These are phyloP conservation scores for Ranitomeya variabilis DNA, from an alignment of 2,113 vertebrate species.

Conservation along the genomic window DNA sequence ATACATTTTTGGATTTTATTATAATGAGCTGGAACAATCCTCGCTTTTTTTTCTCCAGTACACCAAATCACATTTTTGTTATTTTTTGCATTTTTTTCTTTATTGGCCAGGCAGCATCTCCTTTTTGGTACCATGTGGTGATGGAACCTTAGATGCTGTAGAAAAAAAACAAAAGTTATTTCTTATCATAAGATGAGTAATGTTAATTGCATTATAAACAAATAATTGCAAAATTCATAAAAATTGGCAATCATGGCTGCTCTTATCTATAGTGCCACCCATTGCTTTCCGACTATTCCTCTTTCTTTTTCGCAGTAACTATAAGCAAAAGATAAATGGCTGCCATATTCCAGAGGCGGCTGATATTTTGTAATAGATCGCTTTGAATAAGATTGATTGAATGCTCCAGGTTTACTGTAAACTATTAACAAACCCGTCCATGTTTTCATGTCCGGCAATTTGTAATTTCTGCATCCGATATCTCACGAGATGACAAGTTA, in stretches of 20 bases:
- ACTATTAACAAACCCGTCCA: conserved; percentile 12
- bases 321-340: neutral
- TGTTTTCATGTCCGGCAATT: conserved; percentile 14
- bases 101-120: no score
- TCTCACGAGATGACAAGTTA: conserved; percentile 11
- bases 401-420: neutral
- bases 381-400: conserved; percentile 1
- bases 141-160: no score
- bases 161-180: no score
- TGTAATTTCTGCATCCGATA: conserved; percentile 31
- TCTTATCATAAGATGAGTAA: neutral
- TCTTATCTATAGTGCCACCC: neutral
- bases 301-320: neutral
- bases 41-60: no score
- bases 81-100: no score
- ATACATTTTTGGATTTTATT: no score
- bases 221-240: neutral
- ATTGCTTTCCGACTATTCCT: neutral
- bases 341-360: neutral
- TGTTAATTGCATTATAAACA: neutral
- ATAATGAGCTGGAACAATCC: no score
- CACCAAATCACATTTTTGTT: no score
- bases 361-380: neutral
- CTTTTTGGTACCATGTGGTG: no score
- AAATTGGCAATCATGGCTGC: neutral